Percentiles rank a stretch among this genome's conserved stretches.
Conservation (phyloP, 2,113 vertebrate species). For the Hemiscyllium ocellatum region DNA sequence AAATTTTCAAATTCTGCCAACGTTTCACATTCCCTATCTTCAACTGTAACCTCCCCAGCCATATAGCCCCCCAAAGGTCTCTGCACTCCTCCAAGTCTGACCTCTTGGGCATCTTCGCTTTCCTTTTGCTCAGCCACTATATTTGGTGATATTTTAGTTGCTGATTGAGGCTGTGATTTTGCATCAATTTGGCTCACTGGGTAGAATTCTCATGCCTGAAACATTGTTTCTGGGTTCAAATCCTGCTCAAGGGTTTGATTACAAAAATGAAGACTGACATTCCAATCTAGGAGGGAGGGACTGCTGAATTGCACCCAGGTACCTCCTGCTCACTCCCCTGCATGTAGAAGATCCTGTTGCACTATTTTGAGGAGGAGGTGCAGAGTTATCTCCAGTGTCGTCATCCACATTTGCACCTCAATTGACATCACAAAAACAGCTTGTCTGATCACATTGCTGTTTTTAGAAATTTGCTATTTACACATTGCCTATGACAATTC, state of each 20-base stretch:
- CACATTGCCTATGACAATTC: neutral
- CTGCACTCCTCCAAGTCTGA: neutral
- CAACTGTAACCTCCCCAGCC: neutral
- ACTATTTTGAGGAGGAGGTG: no score
- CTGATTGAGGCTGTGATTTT: no score
- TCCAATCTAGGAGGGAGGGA: neutral
- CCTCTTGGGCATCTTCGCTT: neutral
- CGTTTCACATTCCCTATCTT: neutral
- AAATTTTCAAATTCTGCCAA: neutral
- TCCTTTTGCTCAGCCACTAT: neutral
- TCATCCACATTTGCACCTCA: neutral
- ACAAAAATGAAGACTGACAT: no score
- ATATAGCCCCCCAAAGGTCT: neutral
- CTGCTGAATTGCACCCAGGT: no score
- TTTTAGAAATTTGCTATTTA: neutral
- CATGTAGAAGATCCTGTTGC: no score
- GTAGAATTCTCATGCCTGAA: no score
- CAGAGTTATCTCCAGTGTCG: neutral
- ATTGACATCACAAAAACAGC: neutral
- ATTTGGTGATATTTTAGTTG: neutral
- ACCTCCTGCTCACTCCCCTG: no score
- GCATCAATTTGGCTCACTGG: no score
- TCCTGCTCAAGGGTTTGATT: neutral
- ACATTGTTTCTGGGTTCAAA: no score
- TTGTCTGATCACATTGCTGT: neutral